Conservation (phyloP, 30 jellyfish, hydroid and myxozoan genomes). For the Hydra vulgaris region DNA sequence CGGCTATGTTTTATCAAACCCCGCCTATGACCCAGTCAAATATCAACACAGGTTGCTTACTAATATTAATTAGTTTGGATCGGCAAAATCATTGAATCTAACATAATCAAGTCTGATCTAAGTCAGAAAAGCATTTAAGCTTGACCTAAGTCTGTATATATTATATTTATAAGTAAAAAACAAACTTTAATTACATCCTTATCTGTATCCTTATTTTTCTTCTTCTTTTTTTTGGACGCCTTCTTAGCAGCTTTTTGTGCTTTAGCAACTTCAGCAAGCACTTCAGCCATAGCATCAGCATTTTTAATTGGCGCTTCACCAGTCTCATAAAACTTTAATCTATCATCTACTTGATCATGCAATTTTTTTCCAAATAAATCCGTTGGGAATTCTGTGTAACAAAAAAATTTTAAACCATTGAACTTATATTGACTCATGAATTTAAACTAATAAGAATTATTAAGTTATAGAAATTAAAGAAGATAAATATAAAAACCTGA, state of each 20-base stretch:
- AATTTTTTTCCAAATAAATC: constrained; percentile 72
- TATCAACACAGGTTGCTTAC: no score
- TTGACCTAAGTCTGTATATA: no score
- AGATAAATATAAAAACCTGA: no score
- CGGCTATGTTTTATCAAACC: no score
- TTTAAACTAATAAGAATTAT: neutral
- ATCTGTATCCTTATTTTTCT: constrained; percentile 64
- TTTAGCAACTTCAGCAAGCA: constrained; percentile 52
- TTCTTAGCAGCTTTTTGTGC: constrained; percentile 23
- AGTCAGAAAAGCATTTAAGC: no score
- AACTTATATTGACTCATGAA: neutral
- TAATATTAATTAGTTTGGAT: no score
- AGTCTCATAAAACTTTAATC: constrained; percentile 73
- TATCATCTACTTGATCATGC: constrained; percentile 95
- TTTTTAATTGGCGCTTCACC: constrained; percentile 96
- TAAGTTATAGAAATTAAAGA: no score
- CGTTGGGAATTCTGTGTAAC: constrained; percentile 50
- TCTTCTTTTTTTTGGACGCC: constrained; percentile 37
- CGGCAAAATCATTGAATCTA: no score
- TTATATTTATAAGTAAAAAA: no score
- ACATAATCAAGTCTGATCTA: no score
- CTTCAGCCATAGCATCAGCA: constrained; percentile 92
- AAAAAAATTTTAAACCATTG: no score
- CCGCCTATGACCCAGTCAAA: no score
- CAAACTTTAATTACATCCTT: constrained; percentile 33